A percentile compares a stretch with the other conserved stretches of the same genome.
phyloP scores from a whole-genome alignment of 2,113 vertebrate genomes.

The Semnornis frantzii region DNA sequence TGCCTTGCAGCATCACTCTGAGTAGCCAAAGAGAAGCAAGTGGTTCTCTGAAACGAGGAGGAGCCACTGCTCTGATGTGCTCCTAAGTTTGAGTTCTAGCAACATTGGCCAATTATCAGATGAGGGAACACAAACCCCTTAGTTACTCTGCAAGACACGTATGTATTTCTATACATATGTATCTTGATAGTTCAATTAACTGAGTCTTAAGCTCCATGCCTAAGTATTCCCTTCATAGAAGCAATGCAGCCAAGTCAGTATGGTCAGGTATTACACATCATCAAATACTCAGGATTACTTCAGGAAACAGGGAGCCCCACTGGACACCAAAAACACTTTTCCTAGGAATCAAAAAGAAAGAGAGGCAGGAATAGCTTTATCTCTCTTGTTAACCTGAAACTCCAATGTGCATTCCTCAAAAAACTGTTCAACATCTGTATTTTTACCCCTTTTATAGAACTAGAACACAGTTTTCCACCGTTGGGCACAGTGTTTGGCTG shows the following conservation, averaged over 20 bases:
- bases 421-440: not conserved
- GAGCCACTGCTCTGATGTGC: not conserved
- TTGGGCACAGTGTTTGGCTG: not conserved
- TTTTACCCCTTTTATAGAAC: not conserved
- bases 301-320: not conserved
- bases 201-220: not conserved
- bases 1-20: not conserved
- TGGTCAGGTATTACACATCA: not conserved
- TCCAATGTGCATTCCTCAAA: not conserved
- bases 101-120: not conserved
- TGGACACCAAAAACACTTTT: not conserved
- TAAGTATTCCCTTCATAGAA: not conserved
- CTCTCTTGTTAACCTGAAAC: not conserved
- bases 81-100: not conserved
- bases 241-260: not conserved
- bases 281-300: not conserved
- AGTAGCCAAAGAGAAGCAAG: not conserved
- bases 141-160: not conserved
- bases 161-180: not conserved
- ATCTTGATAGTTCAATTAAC: not conserved
- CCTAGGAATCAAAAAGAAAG: not conserved
- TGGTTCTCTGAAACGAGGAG: not conserved
- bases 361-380: not conserved
- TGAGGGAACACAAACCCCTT: not conserved
- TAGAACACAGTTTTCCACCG: not conserved